Evolutionary conservation across 2,797 vertebrate genomes (phyloP).

Genomic region (Falco naumanni): DNA sequence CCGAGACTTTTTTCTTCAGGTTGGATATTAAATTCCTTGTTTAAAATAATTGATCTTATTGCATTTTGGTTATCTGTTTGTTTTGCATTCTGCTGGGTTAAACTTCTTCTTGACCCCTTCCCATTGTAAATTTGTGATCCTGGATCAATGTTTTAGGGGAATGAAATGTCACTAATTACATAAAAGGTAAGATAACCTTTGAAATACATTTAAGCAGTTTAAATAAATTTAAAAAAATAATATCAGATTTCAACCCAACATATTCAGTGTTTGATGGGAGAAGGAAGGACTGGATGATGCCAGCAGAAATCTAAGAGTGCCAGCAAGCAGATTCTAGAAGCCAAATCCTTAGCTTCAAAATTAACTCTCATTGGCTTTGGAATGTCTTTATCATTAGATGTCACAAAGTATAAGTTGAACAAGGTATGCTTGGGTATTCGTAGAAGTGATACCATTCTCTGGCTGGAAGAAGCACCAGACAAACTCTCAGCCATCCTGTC

Average conservation of each 20-base stretch:
- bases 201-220: not conserved
- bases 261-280: not conserved
- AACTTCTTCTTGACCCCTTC: not conserved
- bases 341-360: not conserved
- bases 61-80: not conserved
- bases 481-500: not conserved
- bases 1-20: not conserved
- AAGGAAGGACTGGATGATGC: not conserved
- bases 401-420: not conserved
- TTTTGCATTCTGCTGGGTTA: not conserved
- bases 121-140: not conserved
- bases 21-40: not conserved
- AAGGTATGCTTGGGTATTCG: not conserved
- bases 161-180: not conserved
- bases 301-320: not conserved
- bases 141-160: not conserved
- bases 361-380: not conserved
- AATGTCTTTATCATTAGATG: not conserved
- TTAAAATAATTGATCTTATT: not conserved
- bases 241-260: not conserved
- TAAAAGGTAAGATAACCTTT: conserved; percentile 19
- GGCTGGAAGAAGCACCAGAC: not conserved
- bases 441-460: not conserved
- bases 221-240: not conserved
- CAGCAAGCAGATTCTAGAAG: not conserved